A percentile compares a stretch with the other conserved stretches of the same genome.
Conservation (phyloP, 2,888 invertebrate species). For the Clusia tigrina region DNA sequence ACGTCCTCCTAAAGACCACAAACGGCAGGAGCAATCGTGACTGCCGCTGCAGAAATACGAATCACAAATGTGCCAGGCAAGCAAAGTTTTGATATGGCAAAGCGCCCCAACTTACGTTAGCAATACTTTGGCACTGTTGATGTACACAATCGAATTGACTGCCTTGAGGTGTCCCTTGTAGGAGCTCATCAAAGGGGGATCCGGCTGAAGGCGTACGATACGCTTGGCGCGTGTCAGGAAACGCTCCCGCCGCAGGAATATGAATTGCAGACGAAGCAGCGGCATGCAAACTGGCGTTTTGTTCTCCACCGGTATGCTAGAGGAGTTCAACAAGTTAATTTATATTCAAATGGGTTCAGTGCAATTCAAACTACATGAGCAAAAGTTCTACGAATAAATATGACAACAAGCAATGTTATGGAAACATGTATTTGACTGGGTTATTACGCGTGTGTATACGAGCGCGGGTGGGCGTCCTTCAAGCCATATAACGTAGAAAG, state of each 20-base stretch:
- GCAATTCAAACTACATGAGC: too few species aligned
- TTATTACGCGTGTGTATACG: too few species aligned
- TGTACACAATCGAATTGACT: slow-evolving; percentile 73
- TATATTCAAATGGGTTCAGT: background rate
- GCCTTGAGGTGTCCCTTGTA: slow-evolving; percentile 76
- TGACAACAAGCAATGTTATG: background rate
- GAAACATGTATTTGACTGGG: too few species aligned
- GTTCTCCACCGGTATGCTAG: slow-evolving; percentile 54
- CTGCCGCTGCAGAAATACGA: slow-evolving; percentile 67
- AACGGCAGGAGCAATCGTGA: slow-evolving; percentile 75
- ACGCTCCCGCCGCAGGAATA: slow-evolving; percentile 75
- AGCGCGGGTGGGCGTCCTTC: too few species aligned
- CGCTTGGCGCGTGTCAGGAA: slow-evolving; percentile 75
- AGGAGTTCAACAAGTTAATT: background rate
- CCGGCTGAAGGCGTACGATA: slow-evolving; percentile 68
- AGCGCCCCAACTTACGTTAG: slow-evolving; percentile 69
- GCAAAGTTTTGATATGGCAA: too few species aligned
- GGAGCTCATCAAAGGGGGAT: slow-evolving; percentile 74
- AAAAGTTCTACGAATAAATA: too few species aligned
- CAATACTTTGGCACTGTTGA: slow-evolving; percentile 73
- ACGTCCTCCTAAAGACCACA: slow-evolving; percentile 78
- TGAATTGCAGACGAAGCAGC: slow-evolving; percentile 72
- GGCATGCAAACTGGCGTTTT: slow-evolving; percentile 71
- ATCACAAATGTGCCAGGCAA: slow-evolving; percentile 5
- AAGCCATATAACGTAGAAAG: too few species aligned